phyloP scores from a whole-genome alignment of 2,797 vertebrate genomes.

The Botia kubotai region DNA sequence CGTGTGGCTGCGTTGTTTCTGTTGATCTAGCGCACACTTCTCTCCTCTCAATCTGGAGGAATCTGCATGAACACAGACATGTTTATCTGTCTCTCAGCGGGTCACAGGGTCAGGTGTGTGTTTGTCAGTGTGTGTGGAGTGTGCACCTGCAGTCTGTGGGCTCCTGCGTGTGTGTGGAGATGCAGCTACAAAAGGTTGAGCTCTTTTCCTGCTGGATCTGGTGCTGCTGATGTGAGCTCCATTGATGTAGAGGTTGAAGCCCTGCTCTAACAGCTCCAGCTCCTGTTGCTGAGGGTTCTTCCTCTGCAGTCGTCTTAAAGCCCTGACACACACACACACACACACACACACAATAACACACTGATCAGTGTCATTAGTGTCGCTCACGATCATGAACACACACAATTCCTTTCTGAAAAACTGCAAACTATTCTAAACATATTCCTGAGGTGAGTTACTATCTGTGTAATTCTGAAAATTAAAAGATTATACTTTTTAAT shows the following conservation, averaged over 20 bases:
- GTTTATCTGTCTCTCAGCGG: neutral
- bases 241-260: conserved; percentile 93
- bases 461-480: too few species aligned
- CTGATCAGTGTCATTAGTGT: too few species aligned
- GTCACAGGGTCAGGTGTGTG: neutral
- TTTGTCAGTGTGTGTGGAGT: neutral
- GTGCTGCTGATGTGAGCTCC: conserved; percentile 87
- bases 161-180: conserved; percentile 61
- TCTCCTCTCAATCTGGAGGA: conserved; percentile 52
- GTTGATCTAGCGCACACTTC: conserved; percentile 65
- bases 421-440: too few species aligned
- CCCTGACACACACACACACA: conserved; percentile 70
- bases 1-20: conserved; percentile 75
- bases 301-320: conserved; percentile 80
- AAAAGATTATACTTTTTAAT: too few species aligned
- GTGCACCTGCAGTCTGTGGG: conserved; percentile 68
- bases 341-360: neutral
- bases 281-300: conserved; percentile 84
- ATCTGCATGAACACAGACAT: conserved; percentile 20
- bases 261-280: conserved; percentile 89
- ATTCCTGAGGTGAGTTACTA: too few species aligned
- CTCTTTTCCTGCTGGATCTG: conserved; percentile 62
- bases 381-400: too few species aligned
- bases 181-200: conserved; percentile 54
- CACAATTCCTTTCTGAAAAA: too few species aligned